Evolutionary conservation across 2,113 vertebrate species (phyloP).

Genomic region (Ophthalmolycus amberensis): DNA sequence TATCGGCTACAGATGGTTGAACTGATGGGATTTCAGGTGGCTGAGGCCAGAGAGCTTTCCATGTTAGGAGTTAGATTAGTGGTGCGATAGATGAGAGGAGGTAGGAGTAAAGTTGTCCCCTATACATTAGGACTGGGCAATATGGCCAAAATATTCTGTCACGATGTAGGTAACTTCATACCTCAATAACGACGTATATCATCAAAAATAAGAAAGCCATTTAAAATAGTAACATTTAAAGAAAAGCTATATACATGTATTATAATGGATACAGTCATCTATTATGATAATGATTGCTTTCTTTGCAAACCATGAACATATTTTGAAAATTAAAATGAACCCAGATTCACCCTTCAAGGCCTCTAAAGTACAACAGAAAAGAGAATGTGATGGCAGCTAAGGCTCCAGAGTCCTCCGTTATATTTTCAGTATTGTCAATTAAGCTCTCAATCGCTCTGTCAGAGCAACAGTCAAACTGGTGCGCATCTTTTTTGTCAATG

Average conservation of each 20-base stretch:
- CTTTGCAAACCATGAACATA: not conserved
- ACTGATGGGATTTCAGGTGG: conserved; percentile 63
- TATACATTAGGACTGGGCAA: not conserved
- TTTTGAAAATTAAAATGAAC: not conserved
- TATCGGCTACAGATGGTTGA: conserved; percentile 34
- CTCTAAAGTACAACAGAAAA: not conserved
- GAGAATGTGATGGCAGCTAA: not conserved
- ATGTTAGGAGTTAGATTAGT: conserved; percentile 62
- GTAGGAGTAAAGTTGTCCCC: conserved; percentile 8
- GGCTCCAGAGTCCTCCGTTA: not conserved
- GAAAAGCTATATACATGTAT: not conserved
- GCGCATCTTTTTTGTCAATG: not conserved
- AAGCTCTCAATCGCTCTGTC: not conserved
- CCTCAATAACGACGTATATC: not conserved
- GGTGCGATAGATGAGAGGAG: conserved; percentile 31
- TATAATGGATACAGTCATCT: no score
- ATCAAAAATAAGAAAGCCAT: not conserved
- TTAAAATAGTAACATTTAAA: not conserved
- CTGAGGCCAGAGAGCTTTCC: conserved; percentile 52
- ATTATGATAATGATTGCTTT: not conserved
- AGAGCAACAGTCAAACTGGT: not conserved
- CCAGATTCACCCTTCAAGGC: not conserved
- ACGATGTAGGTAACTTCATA: not conserved
- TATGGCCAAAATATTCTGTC: not conserved
- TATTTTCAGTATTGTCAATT: not conserved